These are phyloP conservation scores for human DNA, from an alignment of 2,113 vertebrate species.

Conservation along the genomic window GRCh38 chr5:68261501-68262000, in stretches of 20 bases:
- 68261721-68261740: slow-evolving; percentile 85
- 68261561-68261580: not conserved
- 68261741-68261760: slow-evolving; percentile 91
- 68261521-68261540: not conserved
- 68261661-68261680: slow-evolving; percentile 39
- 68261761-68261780: slow-evolving; percentile 88
- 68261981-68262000: slow-evolving; percentile 22
- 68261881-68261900: slow-evolving; percentile 79
- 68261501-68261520: not conserved
- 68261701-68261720: slow-evolving; percentile 73
- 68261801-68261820: slow-evolving; percentile 87
- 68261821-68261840: slow-evolving; percentile 83
- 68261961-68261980: not conserved
- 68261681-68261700: slow-evolving; percentile 65
- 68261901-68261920: slow-evolving; percentile 43
- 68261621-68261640: slow-evolving; percentile 57
- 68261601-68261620: not conserved
- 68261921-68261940: not conserved
- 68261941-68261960: slow-evolving; percentile 35
- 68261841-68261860: slow-evolving; percentile 87
- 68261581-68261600: not conserved
- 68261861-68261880: slow-evolving; percentile 71
- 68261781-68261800: slow-evolving; percentile 86
- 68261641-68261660: slow-evolving; percentile 79
- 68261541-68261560: not conserved